These are phyloP conservation scores for Crypturellus undulatus DNA, from an alignment of 2,113 vertebrate species.

Conservation along the genomic window DNA sequence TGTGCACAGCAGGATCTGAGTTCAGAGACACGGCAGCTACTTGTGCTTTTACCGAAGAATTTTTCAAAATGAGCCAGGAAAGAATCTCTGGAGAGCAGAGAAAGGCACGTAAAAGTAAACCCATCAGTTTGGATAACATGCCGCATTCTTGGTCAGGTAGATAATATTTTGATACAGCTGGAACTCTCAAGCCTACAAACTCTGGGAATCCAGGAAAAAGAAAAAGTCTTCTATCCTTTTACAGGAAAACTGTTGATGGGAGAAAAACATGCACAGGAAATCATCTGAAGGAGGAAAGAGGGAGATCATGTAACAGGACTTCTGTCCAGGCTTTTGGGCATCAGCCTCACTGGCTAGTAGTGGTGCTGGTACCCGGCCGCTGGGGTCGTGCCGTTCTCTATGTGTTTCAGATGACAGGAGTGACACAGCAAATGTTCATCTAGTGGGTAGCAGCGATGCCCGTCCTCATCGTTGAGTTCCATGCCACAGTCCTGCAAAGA, in stretches of 20 bases:
- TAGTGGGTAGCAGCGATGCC: conserved; percentile 94
- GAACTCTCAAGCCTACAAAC: neutral
- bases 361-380: conserved; percentile 75
- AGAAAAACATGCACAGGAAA: neutral
- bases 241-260: neutral
- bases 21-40: neutral
- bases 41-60: neutral
- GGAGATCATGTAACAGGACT: neutral
- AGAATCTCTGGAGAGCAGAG: neutral
- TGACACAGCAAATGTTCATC: conserved; percentile 93
- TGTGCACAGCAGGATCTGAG: neutral
- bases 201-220: neutral
- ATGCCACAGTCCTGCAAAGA: conserved; percentile 88
- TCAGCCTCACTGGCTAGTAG: conserved; percentile 53
- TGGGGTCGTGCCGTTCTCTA: conserved; percentile 79
- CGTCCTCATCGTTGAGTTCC: conserved; percentile 94
- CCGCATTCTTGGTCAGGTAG: neutral
- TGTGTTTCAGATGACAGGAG: conserved; percentile 91
- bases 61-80: conserved; percentile 26
- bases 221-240: neutral
- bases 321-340: rapidly evolving
- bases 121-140: neutral
- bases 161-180: neutral
- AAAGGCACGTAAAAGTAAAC: conserved; percentile 22
- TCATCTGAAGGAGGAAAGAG: neutral